Base-by-base conservation (phyloP, 1,140 invertebrate genomes). In the Aphelinus atriplicis region DNA sequence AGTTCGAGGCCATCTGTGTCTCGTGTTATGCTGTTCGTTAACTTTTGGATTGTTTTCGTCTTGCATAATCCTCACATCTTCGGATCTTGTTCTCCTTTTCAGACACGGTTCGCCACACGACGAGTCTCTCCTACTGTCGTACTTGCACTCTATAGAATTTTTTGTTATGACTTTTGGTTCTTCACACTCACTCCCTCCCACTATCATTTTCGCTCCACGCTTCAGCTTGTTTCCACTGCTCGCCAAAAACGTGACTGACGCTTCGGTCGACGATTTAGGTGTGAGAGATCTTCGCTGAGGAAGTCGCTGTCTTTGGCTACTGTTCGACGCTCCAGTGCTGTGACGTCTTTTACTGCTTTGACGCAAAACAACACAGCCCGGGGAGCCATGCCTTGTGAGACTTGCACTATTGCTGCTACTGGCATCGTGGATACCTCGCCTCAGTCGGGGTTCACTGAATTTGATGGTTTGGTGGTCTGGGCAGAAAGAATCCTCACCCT, bases 41-140 rank as follows among this genome's bases (percentile, higher is more conserved):
- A 81, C 1, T 42, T 79, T 78, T 0, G 86, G 87, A 73, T 87
- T 80, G 56, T 88, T 88, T 64, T 88, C 87, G 10, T 87, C 86
- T 1, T 81, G 81, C 0, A 82, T 80, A 71, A 74, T 81, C 0
- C 69, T 70, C n/a, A 81, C 74, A 63, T 86, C 85, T 45, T 88
- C 86, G 0, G 86, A 88, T 1, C 86, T 80, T 0, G 87, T 88
- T 47, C 83, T 79, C 26, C 84, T 80, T 57, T 86, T 87, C 0
- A 78, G 55, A 7, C 77, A 81, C 0, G 81, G 71, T 43, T 87
- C 85, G 7, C 61, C 65, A 62, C 7, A 45, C 7, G 26, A 47
- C 51, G 5, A 46, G 9, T 47, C 51, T 42, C 3, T 43, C 48
- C 64, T 60, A 42, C 6, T 57, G 42, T 72, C 62, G 26, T 71